These are phyloP conservation scores for Galagoides demidoff DNA, from an alignment of 2,797 vertebrate genomes.

Conservation along the genomic window DNA sequence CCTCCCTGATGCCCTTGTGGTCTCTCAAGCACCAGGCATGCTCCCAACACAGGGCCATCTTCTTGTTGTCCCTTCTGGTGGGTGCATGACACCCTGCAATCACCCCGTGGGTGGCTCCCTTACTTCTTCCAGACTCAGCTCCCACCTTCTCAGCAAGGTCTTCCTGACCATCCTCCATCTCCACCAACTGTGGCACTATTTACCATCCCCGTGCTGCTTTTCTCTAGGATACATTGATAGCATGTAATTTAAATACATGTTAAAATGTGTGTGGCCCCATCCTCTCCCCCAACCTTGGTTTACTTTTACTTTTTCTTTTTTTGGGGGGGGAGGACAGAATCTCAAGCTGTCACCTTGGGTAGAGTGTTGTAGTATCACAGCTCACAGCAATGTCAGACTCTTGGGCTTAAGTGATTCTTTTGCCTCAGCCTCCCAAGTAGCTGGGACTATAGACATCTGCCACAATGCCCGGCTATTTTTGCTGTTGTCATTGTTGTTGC, in stretches of 20 bases:
- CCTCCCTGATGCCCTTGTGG: background rate
- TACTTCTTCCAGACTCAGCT: background rate
- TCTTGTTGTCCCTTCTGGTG: background rate
- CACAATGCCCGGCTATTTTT: too few relatives aligned
- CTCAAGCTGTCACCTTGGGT: too few relatives aligned
- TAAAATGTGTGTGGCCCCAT: background rate
- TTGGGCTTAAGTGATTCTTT: too few relatives aligned
- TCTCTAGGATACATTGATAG: background rate
- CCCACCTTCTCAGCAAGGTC: background rate
- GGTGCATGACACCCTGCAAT: background rate
- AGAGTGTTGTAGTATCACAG: too few relatives aligned
- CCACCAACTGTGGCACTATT: background rate
- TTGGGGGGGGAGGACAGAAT: too few relatives aligned
- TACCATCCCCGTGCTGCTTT: background rate
- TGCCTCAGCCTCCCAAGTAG: too few relatives aligned
- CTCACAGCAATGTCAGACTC: too few relatives aligned
- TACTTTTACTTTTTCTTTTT: too few relatives aligned
- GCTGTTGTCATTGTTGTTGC: too few relatives aligned
- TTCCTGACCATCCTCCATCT: background rate
- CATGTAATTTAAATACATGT: background rate
- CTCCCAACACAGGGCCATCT: background rate
- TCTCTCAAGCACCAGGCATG: background rate
- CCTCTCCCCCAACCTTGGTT: background rate
- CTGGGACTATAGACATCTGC: too few relatives aligned
- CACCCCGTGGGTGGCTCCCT: background rate